These are phyloP conservation scores for Muricea muricata DNA, from an alignment of 92 coral and sea anemone genomes.

Conservation along the genomic window DNA sequence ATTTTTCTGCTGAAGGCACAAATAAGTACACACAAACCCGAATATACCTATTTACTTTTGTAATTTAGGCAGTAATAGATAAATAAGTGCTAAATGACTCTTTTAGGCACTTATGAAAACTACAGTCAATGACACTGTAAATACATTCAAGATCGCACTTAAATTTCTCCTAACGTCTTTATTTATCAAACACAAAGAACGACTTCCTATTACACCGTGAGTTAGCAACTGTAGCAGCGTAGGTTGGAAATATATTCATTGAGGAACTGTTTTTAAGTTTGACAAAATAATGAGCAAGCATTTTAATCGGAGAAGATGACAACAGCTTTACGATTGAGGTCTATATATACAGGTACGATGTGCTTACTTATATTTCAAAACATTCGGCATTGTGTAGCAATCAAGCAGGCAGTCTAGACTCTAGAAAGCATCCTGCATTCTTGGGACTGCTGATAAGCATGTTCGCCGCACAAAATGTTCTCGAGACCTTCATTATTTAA, in stretches of 20 bases:
- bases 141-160: neutral
- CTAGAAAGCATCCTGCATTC: too few species aligned
- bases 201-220: conserved; percentile 22
- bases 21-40: neutral
- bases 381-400: neutral
- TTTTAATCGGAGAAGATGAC: neutral
- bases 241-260: neutral
- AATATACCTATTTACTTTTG: neutral
- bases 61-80: too few species aligned
- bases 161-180: conserved; percentile 8
- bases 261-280: neutral
- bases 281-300: neutral
- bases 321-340: neutral
- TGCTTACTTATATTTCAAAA: neutral
- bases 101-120: too few species aligned
- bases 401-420: neutral
- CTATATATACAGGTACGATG: neutral
- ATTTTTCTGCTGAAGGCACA: neutral
- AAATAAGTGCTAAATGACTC: too few species aligned
- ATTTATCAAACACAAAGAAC: conserved; percentile 9
- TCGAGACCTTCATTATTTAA: neutral
- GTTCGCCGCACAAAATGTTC: too few species aligned
- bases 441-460: too few species aligned
- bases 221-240: conserved; percentile 28
- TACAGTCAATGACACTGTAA: neutral